Evolutionary conservation across 2,888 invertebrate species (phyloP), one percentile per base, ranked within the genome.

Genomic region (Odontocolon sp.): DNA sequence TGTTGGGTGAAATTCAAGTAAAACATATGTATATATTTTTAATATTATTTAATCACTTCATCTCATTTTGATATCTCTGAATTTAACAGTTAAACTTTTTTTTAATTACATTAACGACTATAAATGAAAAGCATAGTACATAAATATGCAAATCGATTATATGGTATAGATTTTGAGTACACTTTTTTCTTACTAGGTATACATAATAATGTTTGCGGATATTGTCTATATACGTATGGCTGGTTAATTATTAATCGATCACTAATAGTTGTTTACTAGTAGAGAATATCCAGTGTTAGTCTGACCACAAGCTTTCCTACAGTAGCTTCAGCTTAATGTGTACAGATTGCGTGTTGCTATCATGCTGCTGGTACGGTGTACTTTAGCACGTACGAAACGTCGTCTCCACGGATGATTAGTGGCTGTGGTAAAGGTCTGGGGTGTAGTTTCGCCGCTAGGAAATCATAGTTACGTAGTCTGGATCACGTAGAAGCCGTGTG

Each of bases 381-480:
- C 63, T 57, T 69, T 18, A 26, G 67, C 74, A 74, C 68, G 69
- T 69, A 74, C 57, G 68, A 28, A 74, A 69, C 63, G 74, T 63
- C 47, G 63, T 69, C 40, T 47, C 40, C 54, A 45, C 28, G 23
- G 33, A 69, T 57, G 74, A 68, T 69, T 63, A 57, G 74, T 42
- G 23, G 40, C 36, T 14, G 56, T 14, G 42, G 61, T 47, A n/a
- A n/a, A n/a, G n/a, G 18, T 47, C 45, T 18, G 23, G 21, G 18
- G n/a, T 11, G 23, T 21, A 45, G 33, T 61, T 45, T n/a, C 45
- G 42, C 16, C 31, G 11, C 16, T 33, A 31, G 61, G 45, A 33
- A 45, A 45, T 61, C 33, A 61, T 33, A 45, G 61, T 45, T 45
- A 23, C 33, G 11, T 47, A 23, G 26, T 50, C 26, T 11, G 11